These are phyloP conservation scores for Parochlus steinenii DNA, from an alignment of 2,888 invertebrate genomes.

Conservation along the genomic window DNA sequence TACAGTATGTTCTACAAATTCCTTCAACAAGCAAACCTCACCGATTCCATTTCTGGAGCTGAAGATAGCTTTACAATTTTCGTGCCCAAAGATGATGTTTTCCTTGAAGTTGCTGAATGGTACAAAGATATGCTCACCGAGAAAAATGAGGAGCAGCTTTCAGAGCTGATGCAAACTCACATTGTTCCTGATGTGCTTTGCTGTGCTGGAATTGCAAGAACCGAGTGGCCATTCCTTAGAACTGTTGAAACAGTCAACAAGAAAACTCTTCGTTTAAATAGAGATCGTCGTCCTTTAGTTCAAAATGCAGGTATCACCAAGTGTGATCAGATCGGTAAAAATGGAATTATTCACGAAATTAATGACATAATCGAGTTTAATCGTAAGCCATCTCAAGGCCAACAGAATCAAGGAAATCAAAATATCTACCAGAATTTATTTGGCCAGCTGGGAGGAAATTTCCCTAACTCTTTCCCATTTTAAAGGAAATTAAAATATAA, in stretches of 20 bases:
- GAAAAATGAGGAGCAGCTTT: conserved; percentile 19
- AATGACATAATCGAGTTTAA: conserved; percentile 29
- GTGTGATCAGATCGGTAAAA: conserved; percentile 27
- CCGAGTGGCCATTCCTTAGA: conserved; percentile 30
- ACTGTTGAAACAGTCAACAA: conserved; percentile 27
- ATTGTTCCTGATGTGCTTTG: conserved; percentile 26
- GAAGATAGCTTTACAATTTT: conserved; percentile 23
- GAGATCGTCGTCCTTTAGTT: conserved; percentile 29
- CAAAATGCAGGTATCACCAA: conserved; percentile 31
- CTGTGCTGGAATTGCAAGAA: conserved; percentile 29
- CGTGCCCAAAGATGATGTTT: conserved; percentile 29
- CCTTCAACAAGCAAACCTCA: conserved; percentile 25
- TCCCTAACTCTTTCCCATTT: too few relatives aligned
- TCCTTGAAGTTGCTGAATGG: conserved; percentile 24
- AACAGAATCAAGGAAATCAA: too few relatives aligned
- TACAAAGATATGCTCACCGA: conserved; percentile 18
- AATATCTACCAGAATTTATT: too few relatives aligned
- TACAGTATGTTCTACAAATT: conserved; percentile 28
- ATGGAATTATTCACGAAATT: conserved; percentile 30
- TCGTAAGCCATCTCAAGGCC: too few relatives aligned
- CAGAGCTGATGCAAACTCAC: conserved; percentile 25
- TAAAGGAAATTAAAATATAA: too few relatives aligned
- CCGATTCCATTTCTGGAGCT: conserved; percentile 22
- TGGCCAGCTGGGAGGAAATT: too few relatives aligned
- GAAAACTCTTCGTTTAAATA: conserved; percentile 25